Evolutionary conservation across 2,888 invertebrate species (phyloP).

Genomic region (Pilophorus perplexus): DNA sequence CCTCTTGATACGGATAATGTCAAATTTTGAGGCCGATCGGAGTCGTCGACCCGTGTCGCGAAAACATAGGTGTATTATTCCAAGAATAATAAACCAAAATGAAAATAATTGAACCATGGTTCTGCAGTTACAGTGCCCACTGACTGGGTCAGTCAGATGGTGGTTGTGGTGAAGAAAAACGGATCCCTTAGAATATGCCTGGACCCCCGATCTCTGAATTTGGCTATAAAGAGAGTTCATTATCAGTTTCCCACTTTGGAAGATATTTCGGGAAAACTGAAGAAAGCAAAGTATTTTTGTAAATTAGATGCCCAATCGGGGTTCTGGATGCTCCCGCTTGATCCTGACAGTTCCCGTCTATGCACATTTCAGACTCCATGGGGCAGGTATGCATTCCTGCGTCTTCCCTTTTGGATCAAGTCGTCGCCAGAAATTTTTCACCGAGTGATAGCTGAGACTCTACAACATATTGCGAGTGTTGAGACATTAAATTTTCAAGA

Average conservation of each 20-base stretch:
- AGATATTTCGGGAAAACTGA: slow-evolving; percentile 18
- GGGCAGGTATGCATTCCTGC: slow-evolving; percentile 49
- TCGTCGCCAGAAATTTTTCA: slow-evolving; percentile 48
- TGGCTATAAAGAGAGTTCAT: slow-evolving; percentile 14
- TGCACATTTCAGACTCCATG: slow-evolving; percentile 36
- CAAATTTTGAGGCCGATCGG: too few species aligned
- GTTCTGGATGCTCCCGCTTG: slow-evolving; percentile 35
- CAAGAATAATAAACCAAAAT: too few species aligned
- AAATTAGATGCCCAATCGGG: slow-evolving; percentile 34
- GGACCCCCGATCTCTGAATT: slow-evolving; percentile 31
- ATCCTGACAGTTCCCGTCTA: slow-evolving; percentile 1
- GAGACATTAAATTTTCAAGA: slow-evolving; percentile 39
- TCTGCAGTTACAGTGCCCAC: slow-evolving; percentile 20
- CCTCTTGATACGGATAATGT: too few species aligned
- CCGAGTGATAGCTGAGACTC: slow-evolving; percentile 22
- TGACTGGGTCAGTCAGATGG: slow-evolving; percentile 35
- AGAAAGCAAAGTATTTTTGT: slow-evolving; percentile 27
- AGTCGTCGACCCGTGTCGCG: too few species aligned
- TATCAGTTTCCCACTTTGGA: slow-evolving; percentile 35
- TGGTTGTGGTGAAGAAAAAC: slow-evolving; percentile 16
- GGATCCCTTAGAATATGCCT: slow-evolving; percentile 32
- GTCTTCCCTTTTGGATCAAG: slow-evolving; percentile 51
- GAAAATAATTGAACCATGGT: slow-evolving; percentile 1
- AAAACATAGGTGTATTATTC: too few species aligned
- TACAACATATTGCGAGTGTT: slow-evolving; percentile 38